Base-by-base conservation (phyloP, 2,113 vertebrate genomes). In the Sardina pilchardus region DNA sequence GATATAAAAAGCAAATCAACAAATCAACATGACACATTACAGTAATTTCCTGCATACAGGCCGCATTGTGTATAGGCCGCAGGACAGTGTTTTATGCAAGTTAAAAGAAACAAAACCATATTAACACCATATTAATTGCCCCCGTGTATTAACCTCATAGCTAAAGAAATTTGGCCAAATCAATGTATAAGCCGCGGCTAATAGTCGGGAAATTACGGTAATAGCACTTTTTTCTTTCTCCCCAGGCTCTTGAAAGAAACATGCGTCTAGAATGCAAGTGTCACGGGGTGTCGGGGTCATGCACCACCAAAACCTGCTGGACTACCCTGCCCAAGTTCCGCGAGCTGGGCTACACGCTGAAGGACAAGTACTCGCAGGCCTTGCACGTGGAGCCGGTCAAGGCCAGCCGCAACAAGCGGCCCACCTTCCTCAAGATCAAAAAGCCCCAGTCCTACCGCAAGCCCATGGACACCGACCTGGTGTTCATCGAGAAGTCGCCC, bases 241-340 rank as follows among this genome's bases (percentile, higher is more conserved):
- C 19, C 21, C 92, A 99, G 98, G 94, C 98, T 89, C 95, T 99
- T 89, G 97, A 99, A 91, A 97, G 97, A 90, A 99, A 96, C 93
- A 99, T 99, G 97, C 97, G 96, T 83, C 91, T 99, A 87, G 98
- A 99, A 92, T 99, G 98, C 90, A 99, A 99, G 90, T 99, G 98
- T 89, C 98, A 99, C 0, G 98, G 98, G 0, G 98, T 99, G 75
- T 99, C 98, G 0, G 98, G 98, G 67, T 99, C 98, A 14, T 99
- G 98, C 90, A 99, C 98, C 86, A 99, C 98, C 88, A 98, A 97
- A 94, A 99, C 98, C 1, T 99, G 98, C 95, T 99, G 98, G 98
- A 99, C 97, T 47, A 99, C 97, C 0, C 96, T 99, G 90, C 98
- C 98, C 30, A 98, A 98, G 93, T 99, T 99, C 93, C 96, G 98